These are phyloP conservation scores for Formica selysi DNA, from an alignment of 1,140 invertebrate species.

Conservation along the genomic window DNA sequence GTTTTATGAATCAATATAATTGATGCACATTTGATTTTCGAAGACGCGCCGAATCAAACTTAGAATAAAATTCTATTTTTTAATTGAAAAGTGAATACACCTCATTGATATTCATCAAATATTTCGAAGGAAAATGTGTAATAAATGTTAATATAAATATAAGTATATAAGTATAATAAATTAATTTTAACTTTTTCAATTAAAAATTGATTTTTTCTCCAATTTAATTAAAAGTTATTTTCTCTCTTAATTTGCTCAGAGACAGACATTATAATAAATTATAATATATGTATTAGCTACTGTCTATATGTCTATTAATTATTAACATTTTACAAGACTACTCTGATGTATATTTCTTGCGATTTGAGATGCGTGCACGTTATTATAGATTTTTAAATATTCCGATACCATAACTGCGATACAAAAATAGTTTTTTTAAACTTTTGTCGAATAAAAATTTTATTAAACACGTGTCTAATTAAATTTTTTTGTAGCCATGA, in stretches of 20 bases:
- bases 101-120: background rate
- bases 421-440: background rate
- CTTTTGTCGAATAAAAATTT: slow-evolving; percentile 57
- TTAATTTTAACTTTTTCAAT: too few relatives aligned
- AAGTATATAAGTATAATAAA: too few relatives aligned
- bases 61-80: background rate
- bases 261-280: too few relatives aligned
- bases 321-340: background rate
- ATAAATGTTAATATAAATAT: too few relatives aligned
- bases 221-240: too few relatives aligned
- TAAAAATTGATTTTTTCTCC: too few relatives aligned
- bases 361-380: too few relatives aligned
- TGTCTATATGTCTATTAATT: background rate
- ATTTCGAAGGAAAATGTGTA: background rate
- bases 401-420: background rate
- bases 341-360: too few relatives aligned
- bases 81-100: background rate
- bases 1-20: background rate
- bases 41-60: background rate
- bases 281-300: background rate
- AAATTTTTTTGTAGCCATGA: slow-evolving; percentile 75
- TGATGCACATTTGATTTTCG: background rate
- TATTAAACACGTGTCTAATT: background rate
- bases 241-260: too few relatives aligned
- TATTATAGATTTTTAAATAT: background rate